phyloP scores from a whole-genome alignment of 2,797 vertebrate species.

The Brotogeris chrysoptera region DNA sequence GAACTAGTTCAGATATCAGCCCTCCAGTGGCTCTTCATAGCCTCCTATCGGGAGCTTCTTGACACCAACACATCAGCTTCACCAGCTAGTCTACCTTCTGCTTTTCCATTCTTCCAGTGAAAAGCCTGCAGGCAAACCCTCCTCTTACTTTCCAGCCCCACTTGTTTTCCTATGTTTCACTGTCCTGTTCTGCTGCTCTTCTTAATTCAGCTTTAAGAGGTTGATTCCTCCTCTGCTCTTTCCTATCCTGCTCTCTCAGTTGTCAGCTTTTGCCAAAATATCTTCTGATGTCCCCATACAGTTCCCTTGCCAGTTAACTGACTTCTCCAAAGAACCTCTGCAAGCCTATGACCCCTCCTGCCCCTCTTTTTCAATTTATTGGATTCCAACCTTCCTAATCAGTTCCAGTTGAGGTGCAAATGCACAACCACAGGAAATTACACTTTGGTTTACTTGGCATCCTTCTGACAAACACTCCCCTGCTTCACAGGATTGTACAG shows the following conservation, averaged over 20 bases:
- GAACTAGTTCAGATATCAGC: background rate
- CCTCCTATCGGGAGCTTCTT: background rate
- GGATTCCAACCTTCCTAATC: constrained; percentile 36
- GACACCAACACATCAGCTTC: background rate
- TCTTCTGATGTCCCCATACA: background rate
- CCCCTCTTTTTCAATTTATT: constrained; percentile 15
- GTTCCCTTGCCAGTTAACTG: background rate
- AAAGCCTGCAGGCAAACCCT: background rate
- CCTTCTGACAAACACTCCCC: constrained; percentile 12
- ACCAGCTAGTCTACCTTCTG: background rate
- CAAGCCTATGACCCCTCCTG: background rate
- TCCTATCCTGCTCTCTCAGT: background rate
- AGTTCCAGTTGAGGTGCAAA: constrained; percentile 62
- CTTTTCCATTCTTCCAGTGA: background rate
- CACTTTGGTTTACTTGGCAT: constrained; percentile 53
- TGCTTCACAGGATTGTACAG: background rate
- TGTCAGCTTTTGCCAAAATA: background rate
- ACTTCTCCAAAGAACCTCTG: background rate
- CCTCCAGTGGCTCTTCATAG: background rate
- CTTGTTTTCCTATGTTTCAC: background rate
- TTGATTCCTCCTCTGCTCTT: background rate
- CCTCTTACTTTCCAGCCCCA: background rate
- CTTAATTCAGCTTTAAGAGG: background rate
- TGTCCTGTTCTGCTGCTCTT: background rate
- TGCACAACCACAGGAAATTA: constrained; percentile 57